phyloP scores from a whole-genome alignment of 2,113 vertebrate species.

The Cyrtonyx montezumae region DNA sequence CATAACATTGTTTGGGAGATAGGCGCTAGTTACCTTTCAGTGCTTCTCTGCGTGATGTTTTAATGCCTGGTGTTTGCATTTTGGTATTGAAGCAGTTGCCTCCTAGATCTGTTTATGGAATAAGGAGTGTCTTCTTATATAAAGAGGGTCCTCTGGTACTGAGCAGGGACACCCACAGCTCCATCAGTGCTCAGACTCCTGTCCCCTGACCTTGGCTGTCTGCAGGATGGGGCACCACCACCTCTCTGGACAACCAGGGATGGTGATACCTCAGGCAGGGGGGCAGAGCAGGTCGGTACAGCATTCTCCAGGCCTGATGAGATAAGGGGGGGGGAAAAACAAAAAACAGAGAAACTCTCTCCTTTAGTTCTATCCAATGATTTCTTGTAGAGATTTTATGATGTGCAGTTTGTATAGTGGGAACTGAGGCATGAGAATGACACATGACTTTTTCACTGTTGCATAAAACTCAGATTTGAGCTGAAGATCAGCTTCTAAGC shows the following conservation, averaged over 20 bases:
- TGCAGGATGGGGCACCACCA: too few species aligned
- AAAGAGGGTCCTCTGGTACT: too few species aligned
- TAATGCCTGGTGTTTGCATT: not conserved
- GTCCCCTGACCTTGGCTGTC: too few species aligned
- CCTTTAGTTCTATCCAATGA: not conserved
- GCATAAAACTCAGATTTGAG: not conserved
- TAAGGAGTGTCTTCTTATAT: not conserved
- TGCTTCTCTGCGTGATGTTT: not conserved
- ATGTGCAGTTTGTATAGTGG: not conserved
- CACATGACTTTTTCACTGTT: accelerated
- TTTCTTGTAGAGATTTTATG: accelerated
- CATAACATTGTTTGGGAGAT: not conserved
- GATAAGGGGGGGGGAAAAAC: not conserved
- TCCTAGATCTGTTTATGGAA: not conserved
- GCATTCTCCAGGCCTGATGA: not conserved
- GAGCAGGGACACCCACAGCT: too few species aligned
- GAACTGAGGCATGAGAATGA: not conserved
- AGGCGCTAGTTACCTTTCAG: not conserved
- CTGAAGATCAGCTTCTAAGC: not conserved
- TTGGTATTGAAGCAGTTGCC: not conserved
- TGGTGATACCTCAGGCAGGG: not conserved
- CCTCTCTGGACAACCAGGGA: too few species aligned
- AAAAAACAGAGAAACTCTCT: not conserved
- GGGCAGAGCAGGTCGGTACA: not conserved
- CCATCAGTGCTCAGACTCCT: too few species aligned